Evolutionary conservation across 2,797 vertebrate genomes (phyloP).

Genomic region (Anomalospiza imberbis): DNA sequence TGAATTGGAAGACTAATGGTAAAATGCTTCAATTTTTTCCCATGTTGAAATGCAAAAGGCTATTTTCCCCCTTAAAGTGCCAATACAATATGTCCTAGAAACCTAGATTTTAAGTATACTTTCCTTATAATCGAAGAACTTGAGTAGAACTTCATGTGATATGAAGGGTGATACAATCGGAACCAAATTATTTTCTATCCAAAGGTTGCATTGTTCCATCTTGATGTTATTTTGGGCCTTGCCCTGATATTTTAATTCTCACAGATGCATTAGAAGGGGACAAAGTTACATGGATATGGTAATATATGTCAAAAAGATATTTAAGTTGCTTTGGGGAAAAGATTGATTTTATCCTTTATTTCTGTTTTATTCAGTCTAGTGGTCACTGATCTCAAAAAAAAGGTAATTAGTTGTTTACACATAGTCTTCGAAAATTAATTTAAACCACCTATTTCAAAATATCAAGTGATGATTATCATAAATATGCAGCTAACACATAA

Average conservation of each 20-base stretch:
- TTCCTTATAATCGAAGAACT: neutral
- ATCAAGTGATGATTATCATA: neutral
- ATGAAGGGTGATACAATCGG: neutral
- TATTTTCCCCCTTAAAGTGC: neutral
- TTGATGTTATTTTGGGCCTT: neutral
- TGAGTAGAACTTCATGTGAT: neutral
- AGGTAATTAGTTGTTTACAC: neutral
- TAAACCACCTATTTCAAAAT: neutral
- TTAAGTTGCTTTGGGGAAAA: neutral
- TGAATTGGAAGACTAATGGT: neutral
- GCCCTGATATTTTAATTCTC: neutral
- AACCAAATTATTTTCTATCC: neutral
- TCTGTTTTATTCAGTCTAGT: neutral
- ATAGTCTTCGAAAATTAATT: neutral
- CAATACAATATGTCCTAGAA: neutral
- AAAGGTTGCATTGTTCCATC: neutral
- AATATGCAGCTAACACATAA: neutral
- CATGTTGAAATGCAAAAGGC: neutral
- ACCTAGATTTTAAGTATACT: neutral
- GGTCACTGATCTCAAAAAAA: neutral
- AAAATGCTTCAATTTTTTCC: neutral
- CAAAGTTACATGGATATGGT: neutral
- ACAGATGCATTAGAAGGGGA: neutral
- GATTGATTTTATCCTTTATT: neutral
- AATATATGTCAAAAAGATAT: neutral